Evolutionary conservation across 2,888 invertebrate species (phyloP), one percentile per base, ranked within the genome.

Genomic region (Acronicta alni): DNA sequence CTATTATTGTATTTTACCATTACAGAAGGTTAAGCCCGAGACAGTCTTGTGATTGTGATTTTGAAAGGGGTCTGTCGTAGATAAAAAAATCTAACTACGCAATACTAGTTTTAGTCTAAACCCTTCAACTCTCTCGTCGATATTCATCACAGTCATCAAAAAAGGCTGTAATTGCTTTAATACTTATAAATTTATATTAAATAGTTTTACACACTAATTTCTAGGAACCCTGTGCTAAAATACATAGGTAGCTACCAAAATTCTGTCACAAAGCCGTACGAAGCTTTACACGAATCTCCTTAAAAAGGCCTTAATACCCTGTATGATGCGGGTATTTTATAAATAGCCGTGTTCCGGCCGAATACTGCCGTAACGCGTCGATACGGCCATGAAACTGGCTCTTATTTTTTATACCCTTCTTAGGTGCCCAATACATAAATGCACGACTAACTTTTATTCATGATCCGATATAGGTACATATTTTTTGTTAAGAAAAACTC

Each of bases 391-490:
- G 59, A 59, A 70, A 78, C 61, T 66, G 57, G 64, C 72, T 69
- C 72, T 79, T 79, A 80, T 67, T 78, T 79, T 79, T 79, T 79
- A 80, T 71, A 76, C 47, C 65, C 67, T 75, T 71, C 65, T 69
- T 65, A 66, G 65, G 62, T 56, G 69, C 64, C 65, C 65, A 67
- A 67, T 75, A 75, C 66, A 67, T 75, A 77, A 75, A 77, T 68
- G 75, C 69, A 70, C 68, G 75, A 61, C 59, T 69, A 73, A 80
- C 61, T 64, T 75, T 72, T 73, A 77, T 77, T 68, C 69, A 59
- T 62, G 58, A 46, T n/a, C 64, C 51, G 30, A 48, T 57, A 67
- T 58, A 67, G 2, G 5, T 3, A 20, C 5, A 26, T 26, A 26
- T 26, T 26, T 3, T 52, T 7, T 59, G 60, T 49, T 56, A 43